Percentiles rank a stretch among this genome's conserved stretches.
phyloP scores from a whole-genome alignment of 2,888 invertebrate genomes.

The Eupithecia centaureata region DNA sequence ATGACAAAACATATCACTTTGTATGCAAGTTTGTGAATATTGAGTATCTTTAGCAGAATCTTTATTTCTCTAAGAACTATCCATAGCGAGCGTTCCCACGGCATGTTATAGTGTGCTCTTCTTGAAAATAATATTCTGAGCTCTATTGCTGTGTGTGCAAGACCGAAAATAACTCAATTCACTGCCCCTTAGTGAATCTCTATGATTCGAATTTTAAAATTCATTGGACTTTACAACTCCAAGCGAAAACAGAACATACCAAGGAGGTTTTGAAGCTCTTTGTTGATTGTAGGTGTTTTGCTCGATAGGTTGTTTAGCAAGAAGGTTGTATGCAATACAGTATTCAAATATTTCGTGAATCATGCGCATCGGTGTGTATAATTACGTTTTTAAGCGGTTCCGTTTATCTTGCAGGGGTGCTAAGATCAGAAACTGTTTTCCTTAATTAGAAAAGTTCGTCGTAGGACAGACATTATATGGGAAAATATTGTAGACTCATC shows the following conservation, averaged over 20 bases:
- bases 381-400: conserved; percentile 68
- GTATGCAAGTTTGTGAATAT: conserved; percentile 20
- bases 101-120: conserved; percentile 63
- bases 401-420: conserved; percentile 66
- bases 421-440: conserved; percentile 39
- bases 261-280: conserved; percentile 5
- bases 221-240: conserved; percentile 28
- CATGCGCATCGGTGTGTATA: conserved; percentile 74
- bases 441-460: not conserved
- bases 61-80: conserved; percentile 53
- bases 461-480: not conserved
- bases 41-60: conserved; percentile 66
- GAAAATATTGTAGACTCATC: not conserved
- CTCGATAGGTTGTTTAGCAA: conserved; percentile 53
- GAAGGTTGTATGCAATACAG: conserved; percentile 64
- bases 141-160: conserved; percentile 3
- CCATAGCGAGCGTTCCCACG: conserved; percentile 73
- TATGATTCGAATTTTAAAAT: conserved; percentile 60
- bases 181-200: conserved; percentile 40
- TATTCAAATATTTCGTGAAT: conserved; percentile 75
- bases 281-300: conserved; percentile 40
- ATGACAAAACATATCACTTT: not conserved
- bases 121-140: conserved; percentile 35
- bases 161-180: not conserved
- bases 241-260: conserved; percentile 14